phyloP scores from a whole-genome alignment of 2,888 invertebrate species.

The Timema cristinae region DNA sequence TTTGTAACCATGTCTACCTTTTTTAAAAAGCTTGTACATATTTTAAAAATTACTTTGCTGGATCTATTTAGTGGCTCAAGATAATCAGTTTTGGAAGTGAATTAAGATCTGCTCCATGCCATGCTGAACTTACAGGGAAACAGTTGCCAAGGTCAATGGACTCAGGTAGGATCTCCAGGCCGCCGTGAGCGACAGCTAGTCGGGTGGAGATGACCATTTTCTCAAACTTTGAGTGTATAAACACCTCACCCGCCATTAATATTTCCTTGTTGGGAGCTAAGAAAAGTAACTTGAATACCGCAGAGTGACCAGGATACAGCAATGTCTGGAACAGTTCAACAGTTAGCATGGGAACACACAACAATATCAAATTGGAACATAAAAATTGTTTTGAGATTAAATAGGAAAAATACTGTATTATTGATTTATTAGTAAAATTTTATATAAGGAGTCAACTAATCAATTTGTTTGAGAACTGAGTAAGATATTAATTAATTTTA shows the following conservation, averaged over 20 bases:
- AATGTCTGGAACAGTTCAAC: conserved; percentile 46
- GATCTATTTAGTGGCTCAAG: too few relatives aligned
- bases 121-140: conserved; percentile 66
- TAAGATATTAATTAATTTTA: too few relatives aligned
- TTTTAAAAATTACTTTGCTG: too few relatives aligned
- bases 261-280: conserved; percentile 65
- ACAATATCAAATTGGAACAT: background rate
- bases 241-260: conserved; percentile 62
- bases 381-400: background rate
- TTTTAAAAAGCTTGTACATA: too few relatives aligned
- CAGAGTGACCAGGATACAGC: conserved; percentile 58
- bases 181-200: conserved; percentile 71
- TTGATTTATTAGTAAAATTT: background rate
- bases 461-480: too few relatives aligned
- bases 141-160: conserved; percentile 69
- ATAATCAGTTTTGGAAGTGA: too few relatives aligned
- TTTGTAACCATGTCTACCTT: too few relatives aligned
- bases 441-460: background rate
- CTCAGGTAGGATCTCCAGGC: conserved; percentile 63
- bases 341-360: too few relatives aligned
- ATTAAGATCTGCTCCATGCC: too few relatives aligned
- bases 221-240: conserved; percentile 68
- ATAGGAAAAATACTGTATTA: background rate
- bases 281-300: conserved; percentile 67
- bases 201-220: conserved; percentile 66